phyloP scores from a whole-genome alignment of 2,113 vertebrate species.

The Vidua macroura region DNA sequence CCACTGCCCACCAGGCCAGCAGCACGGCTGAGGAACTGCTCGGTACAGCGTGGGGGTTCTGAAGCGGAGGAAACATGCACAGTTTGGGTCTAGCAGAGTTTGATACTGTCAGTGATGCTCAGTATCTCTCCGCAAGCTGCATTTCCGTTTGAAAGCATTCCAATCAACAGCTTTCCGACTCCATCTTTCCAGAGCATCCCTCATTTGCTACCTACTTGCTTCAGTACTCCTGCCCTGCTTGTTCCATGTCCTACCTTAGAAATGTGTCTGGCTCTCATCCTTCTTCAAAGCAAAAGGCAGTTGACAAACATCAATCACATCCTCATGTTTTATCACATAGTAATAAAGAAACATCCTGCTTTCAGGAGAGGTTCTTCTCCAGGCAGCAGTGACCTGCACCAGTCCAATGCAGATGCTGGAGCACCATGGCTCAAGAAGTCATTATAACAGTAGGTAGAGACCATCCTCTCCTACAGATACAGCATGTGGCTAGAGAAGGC shows the following conservation, averaged over 20 bases:
- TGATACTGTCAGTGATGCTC: constrained; percentile 40
- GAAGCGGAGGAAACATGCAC: constrained; percentile 22
- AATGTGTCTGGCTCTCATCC: background rate
- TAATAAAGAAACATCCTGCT: background rate
- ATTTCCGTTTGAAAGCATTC: constrained; percentile 49
- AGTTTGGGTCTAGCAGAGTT: constrained; percentile 21
- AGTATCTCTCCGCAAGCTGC: constrained; percentile 39
- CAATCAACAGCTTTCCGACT: background rate
- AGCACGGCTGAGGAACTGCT: background rate
- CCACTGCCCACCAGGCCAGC: constrained; percentile 34
- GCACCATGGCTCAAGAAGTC: background rate
- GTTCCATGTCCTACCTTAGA: background rate
- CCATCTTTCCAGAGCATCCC: constrained; percentile 38
- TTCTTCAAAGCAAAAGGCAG: constrained; percentile 23
- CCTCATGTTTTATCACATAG: background rate
- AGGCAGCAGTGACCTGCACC: background rate
- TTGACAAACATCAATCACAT: constrained; percentile 4
- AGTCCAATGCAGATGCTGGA: background rate
- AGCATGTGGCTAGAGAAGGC: background rate
- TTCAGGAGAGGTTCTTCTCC: background rate
- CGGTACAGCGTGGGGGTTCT: constrained; percentile 23
- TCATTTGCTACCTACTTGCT: constrained; percentile 12
- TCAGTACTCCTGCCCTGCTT: background rate
- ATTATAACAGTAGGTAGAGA: background rate
- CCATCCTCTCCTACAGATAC: background rate